Base-by-base conservation (phyloP, 2,888 invertebrate species). In the Orthosia gracilis region DNA sequence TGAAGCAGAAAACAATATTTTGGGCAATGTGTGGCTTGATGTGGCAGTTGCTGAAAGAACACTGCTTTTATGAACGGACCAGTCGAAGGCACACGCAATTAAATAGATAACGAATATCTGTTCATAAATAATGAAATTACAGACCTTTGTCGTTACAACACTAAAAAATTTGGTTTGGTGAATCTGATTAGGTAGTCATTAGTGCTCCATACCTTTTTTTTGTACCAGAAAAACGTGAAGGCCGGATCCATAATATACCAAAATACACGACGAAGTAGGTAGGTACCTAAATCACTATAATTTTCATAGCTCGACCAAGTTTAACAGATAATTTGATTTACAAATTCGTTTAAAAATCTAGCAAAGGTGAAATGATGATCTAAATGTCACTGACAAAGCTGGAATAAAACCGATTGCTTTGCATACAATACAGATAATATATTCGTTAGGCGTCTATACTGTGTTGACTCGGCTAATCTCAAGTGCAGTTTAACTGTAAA, bases 371-470 rank as follows among this genome's bases (percentile, higher is more conserved):
- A 71, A 57, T 9, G 21, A 26, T 40, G 47, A 55, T 50, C 45
- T 49, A 17, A 70, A 75, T 55, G 69, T 71, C 57, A 72, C 9
- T 55, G 62, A 47, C 64, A 47, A 72, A 21, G 80, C 47, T 47
- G 4, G 61, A 80, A 72, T 64, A 50, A 59, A 80, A 68, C 67
- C 45, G 13, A 84, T 49, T 65, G 61, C 13, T 86, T 85, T 77
- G 69, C 82, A 85, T 85, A 85, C 79, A 82, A 84, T 85, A 65
- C 82, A 21, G 11, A 52, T 21, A 13, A 57, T 62, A 57, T 50
- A 79, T 79, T 61, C 76, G 4, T 45, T 49, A n/a, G 50, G 40
- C 23, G 31, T 31, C 13, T 49, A 54, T 54, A 49, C 15, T 54
- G 18, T 18, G 18, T 50, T 15, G 18, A 52, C 23, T 31, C 18